These are phyloP conservation scores for Eurystomus glaucurus DNA, from an alignment of 2,797 vertebrate genomes.

Conservation along the genomic window DNA sequence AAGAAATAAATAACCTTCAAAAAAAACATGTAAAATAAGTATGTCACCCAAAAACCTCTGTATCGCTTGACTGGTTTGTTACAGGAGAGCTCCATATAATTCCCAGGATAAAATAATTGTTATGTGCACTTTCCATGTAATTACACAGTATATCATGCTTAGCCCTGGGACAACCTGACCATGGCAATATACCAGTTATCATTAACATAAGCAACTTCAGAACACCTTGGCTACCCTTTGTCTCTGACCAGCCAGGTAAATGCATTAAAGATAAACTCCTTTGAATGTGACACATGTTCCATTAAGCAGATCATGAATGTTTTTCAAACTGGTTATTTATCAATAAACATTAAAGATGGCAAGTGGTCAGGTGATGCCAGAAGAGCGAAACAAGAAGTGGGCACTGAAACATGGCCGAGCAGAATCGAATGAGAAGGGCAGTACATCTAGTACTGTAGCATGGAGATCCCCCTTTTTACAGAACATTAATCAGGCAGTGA, in stretches of 20 bases:
- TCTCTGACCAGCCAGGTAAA: not conserved
- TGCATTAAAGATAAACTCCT: not conserved
- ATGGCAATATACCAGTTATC: not conserved
- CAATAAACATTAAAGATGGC: not conserved
- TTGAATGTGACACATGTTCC: not conserved
- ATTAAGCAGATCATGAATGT: not conserved
- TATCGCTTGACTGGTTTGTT: not conserved
- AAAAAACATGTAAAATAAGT: not conserved
- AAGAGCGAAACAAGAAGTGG: not conserved
- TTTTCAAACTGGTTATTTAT: not conserved
- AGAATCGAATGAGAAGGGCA: not conserved
- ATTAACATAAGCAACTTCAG: not conserved
- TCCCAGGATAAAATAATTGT: not conserved
- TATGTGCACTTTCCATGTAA: not conserved
- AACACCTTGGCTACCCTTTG: not conserved
- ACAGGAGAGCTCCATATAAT: not conserved
- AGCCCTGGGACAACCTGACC: not conserved
- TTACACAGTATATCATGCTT: not conserved
- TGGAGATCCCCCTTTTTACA: constrained; percentile 41
- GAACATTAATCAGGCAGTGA: not conserved
- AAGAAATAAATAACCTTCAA: not conserved
- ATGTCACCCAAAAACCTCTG: not conserved
- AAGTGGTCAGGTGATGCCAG: not conserved
- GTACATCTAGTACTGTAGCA: not conserved
- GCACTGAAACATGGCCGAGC: not conserved